phyloP scores from a whole-genome alignment of 2,888 invertebrate genomes.

The Hirtodrosophila duncani region DNA sequence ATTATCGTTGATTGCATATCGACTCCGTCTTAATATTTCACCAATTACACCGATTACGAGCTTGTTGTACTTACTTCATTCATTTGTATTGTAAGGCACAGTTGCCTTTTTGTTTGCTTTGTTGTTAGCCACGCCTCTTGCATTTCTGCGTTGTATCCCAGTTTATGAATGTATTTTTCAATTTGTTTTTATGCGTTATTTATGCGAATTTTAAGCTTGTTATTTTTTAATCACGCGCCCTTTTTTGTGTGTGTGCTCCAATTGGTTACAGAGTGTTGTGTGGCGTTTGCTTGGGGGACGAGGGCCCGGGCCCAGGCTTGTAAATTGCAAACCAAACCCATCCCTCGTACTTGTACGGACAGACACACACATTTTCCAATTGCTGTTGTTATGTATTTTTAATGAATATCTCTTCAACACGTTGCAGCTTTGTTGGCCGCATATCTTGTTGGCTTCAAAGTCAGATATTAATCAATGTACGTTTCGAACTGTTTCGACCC shows the following conservation, averaged over 20 bases:
- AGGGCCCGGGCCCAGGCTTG: neutral
- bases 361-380: conserved; percentile 20
- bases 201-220: conserved; percentile 65
- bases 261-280: too few relatives aligned
- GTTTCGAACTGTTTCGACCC: conserved; percentile 39
- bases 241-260: conserved; percentile 28
- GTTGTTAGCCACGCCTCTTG: conserved; percentile 4
- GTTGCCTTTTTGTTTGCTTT: neutral
- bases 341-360: neutral
- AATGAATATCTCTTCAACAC: conserved; percentile 58
- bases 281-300: conserved; percentile 6
- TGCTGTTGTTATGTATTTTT: conserved; percentile 47
- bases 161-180: conserved; percentile 14
- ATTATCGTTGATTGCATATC: too few relatives aligned
- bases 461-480: conserved; percentile 31
- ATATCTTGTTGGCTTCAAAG: conserved; percentile 9
- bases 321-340: neutral
- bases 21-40: too few relatives aligned
- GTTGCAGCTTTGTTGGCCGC: conserved; percentile 39
- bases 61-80: too few relatives aligned
- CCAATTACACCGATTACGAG: too few relatives aligned
- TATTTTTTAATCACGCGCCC: conserved; percentile 65
- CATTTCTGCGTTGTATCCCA: conserved; percentile 3
- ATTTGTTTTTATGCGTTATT: conserved; percentile 36
- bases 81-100: too few relatives aligned